Evolutionary conservation across 2,797 vertebrate genomes (phyloP), one percentile per base, ranked within the genome.

Genomic region (Distichodus sexfasciatus): DNA sequence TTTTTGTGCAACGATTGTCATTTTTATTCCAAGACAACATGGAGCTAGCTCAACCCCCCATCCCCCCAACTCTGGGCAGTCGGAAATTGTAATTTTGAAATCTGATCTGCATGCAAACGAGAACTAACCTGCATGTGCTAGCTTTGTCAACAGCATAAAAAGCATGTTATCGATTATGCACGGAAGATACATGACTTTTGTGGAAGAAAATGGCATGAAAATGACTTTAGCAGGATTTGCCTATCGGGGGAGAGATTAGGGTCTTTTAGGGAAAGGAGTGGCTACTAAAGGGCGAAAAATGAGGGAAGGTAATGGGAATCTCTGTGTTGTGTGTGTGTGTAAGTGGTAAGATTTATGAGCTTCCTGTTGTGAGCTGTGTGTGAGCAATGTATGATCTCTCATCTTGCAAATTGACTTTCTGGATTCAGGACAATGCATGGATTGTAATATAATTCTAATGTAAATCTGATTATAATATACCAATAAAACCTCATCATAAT

Each of bases 151-250:
- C 5, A 51, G 66, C 19, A 62, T 77, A 85, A 86, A 87, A 79
- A 79, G 76, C 40, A 6, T 69, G 46, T 75, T 80, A 82, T 85
- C 87, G 82, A 89, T 90, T 90, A 90, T 88, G 87, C 85, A 90
- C 84, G 74, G 66, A 9, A 71, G 23, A 62, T 55, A 50, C 50
- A 57, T 35, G 77, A 81, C 59, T 66, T 40, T 12, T 14, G 44
- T 19, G 29, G 7, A 26, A 67, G 7, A 26, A 67, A 63, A 69
- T 41, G 44, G 50, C 48, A 71, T 72, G 63, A 70, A 82, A 88
- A 87, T 79, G 72, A 86, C 86, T 84, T 84, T 76, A 83, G 24
- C 72, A 84, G 76, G 77, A 76, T 76, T 70, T 40, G 80, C 72
- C 79, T 74, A 82, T 85, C 85, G 84, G 82, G 66, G 53, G 47